Percentiles rank a stretch among this genome's conserved stretches.
Evolutionary conservation across 2,888 invertebrate species (phyloP).

Genomic region (Chrysolina americana): DNA sequence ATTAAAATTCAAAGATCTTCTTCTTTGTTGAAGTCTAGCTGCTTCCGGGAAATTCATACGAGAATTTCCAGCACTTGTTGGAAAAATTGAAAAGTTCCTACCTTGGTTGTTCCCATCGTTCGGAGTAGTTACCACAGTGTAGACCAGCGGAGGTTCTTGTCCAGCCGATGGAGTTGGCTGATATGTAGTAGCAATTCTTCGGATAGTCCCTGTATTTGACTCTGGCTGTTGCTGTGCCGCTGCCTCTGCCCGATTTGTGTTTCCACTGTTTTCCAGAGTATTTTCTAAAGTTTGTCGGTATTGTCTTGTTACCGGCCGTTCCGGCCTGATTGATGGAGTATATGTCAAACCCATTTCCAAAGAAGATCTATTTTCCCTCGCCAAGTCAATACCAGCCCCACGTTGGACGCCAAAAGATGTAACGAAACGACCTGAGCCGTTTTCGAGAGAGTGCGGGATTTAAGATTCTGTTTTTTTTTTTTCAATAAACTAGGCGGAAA

Average conservation of each 20-base stretch:
- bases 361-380: background rate
- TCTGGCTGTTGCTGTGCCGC: background rate
- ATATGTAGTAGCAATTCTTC: background rate
- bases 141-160: background rate
- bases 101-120: background rate
- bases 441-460: background rate
- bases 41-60: background rate
- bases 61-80: background rate
- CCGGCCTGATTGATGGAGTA: background rate
- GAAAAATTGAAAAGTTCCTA: background rate
- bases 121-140: background rate
- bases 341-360: background rate
- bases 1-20: background rate
- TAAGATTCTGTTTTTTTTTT: background rate
- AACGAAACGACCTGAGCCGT: background rate
- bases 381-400: slow-evolving; percentile 9
- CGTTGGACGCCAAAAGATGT: slow-evolving; percentile 6
- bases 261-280: background rate
- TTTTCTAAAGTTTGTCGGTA: slow-evolving; percentile 13
- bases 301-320: slow-evolving; percentile 7
- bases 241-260: background rate
- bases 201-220: slow-evolving; percentile 2
- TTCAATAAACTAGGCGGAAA: background rate
- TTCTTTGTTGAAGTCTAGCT: background rate
- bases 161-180: background rate